These are phyloP conservation scores for Philopotamus ludificatus DNA, from an alignment of 1,140 invertebrate genomes.

Conservation along the genomic window DNA sequence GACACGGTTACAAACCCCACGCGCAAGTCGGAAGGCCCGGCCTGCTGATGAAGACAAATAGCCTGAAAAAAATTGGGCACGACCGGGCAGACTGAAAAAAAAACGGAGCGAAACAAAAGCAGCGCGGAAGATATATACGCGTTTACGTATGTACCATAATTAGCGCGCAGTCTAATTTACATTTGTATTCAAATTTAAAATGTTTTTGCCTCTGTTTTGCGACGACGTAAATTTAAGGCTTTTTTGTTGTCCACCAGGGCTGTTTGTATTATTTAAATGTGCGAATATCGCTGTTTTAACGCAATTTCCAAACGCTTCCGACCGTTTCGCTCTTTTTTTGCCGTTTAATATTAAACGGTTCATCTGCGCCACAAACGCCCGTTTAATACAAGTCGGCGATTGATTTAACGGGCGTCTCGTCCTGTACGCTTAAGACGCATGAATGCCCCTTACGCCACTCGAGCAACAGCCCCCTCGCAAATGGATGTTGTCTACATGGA, in stretches of 20 bases:
- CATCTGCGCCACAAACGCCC: no score
- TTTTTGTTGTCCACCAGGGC: constrained; percentile 23
- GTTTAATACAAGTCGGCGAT: no score
- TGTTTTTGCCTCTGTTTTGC: constrained; percentile 49
- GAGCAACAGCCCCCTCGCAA: no score
- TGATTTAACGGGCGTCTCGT: no score
- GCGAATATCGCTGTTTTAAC: constrained; percentile 37
- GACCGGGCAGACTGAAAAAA: constrained; percentile 27
- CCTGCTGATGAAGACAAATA: constrained; percentile 40
- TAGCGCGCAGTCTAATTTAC: constrained; percentile 59
- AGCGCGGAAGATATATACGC: constrained; percentile 38
- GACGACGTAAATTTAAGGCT: constrained; percentile 44
- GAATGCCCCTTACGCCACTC: no score
- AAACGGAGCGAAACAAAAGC: constrained; percentile 34
- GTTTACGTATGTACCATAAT: constrained; percentile 47
- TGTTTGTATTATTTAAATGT: constrained; percentile 36
- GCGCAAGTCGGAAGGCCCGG: constrained; percentile 26
- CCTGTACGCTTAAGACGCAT: no score
- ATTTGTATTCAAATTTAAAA: constrained; percentile 61
- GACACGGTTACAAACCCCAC: constrained; percentile 17
- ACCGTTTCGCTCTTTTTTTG: neutral
- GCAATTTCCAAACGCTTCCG: constrained; percentile 12
- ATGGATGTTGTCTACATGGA: no score
- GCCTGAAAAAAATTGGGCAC: constrained; percentile 27
- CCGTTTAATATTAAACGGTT: neutral